Evolutionary conservation across 2,113 vertebrate genomes (phyloP), one percentile per base, ranked within the genome.

Genomic region (Desmodus rotundus): DNA sequence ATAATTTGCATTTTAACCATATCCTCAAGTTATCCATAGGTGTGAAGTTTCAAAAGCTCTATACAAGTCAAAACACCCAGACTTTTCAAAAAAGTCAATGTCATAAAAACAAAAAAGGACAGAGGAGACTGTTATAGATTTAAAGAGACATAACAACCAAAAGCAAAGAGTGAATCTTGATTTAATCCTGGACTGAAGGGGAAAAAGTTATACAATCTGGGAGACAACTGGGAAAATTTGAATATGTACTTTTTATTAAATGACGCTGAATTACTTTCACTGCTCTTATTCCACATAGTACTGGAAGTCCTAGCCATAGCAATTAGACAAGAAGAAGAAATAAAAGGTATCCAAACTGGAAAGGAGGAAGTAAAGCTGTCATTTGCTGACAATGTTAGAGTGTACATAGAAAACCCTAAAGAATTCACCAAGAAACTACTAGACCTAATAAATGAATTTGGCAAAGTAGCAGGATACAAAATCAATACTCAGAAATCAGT

Each of bases 1-100:
- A 80, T 47, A 85, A 86, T 87, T 63, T 94, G 63, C 41, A 85
- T 92, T 94, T 89, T 94, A 94, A 78, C 45, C 33, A 87, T 33
- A 78, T 31, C 4, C 33, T 81, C 61, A 65, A n/a, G 22, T 88
- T 41, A 76, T 41, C 91, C 36, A 28, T 31, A 41, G 61, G 10
- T 15, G 77, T 13, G 56, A 96, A 84, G 50, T 83, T 38, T 77
- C 33, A 91, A 88, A 84, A 88, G 52, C 14, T 33, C 13, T 50
- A 10, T 19, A 88, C 4, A 56, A 72, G 17, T 65, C 54, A 50
- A 91, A 70, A n/a, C 19, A 87, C 12, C 20, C 24, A 92, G 28
- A 52, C 47, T 86, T 92, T 63, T 68, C 20, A 72, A 67, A 92
- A 65, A 83, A 47, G 16, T 52, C 67, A 58, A 33, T 63, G 41